Base-by-base conservation (phyloP, 2,797 vertebrate genomes). In the Poliocrania exsul region DNA sequence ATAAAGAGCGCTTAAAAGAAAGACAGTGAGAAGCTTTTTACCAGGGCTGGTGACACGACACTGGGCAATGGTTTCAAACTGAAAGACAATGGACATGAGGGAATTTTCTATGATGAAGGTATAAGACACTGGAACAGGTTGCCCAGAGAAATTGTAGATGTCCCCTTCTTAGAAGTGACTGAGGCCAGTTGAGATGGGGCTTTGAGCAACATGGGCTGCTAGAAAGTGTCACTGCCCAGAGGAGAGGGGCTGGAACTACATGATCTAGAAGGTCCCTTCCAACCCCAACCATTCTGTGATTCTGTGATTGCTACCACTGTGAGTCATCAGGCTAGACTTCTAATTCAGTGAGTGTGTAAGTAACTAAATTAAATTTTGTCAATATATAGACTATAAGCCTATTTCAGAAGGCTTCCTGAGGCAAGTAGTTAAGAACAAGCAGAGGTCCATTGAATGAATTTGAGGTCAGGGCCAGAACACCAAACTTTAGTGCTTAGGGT, bases 211-310 rank as follows among this genome's bases (percentile, higher is more conserved):
- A 20, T 26, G 42, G 6, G n/a, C 23, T 29, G 35, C 23, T 13
- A 13, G 56, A 20, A 18, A 17, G 9, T 56, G 49, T 13, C 0
- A 1, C 7, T 33, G 16, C 28, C 42, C 4, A 7, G 0, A 0
- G 12, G 20, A 37, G 24, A 3, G 2, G 3, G 1, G 2, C 1
- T 37, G 42, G 7, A 69, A 56, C 16, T 46, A 18, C n/a, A 1
- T 44, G 35, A 44, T n/a, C 6, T n/a, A 33, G 23, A 64, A 51
- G n/a, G 16, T 9, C 13, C 14, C 28, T 38, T 44, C 14, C 13
- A 17, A 70, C 6, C 5, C 19, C 28, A 37, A 13, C 29, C 10
- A 46, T 17, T 57, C 56, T 31, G 28, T 25, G 31, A 82, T 17
- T 75, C 9, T 33, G 28, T 25, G 35, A 70, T 11, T 77, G 16